Evolutionary conservation across 2,888 invertebrate genomes (phyloP).

Genomic region (Gryllus longicercus): DNA sequence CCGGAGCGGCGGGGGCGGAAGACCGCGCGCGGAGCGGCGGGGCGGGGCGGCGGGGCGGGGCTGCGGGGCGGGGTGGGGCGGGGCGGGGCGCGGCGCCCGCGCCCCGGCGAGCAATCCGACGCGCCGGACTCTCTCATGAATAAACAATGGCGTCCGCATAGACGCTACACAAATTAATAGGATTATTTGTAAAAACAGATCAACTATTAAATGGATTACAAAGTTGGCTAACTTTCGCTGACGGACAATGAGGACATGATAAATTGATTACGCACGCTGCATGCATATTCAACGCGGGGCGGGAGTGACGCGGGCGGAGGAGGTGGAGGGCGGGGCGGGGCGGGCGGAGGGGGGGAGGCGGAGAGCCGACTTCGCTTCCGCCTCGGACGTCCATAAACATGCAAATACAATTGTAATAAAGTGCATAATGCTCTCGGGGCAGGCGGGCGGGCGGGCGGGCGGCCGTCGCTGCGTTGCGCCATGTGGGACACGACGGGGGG

Average conservation of each 20-base stretch:
- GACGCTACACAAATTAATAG: constrained; percentile 17
- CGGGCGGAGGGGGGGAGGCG: neutral
- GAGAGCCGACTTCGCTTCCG: neutral
- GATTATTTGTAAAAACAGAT: constrained; percentile 21
- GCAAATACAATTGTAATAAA: constrained; percentile 7
- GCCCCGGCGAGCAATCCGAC: too few relatives aligned
- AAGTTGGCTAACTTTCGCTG: constrained; percentile 23
- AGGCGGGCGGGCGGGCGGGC: neutral
- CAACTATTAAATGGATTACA: constrained; percentile 25
- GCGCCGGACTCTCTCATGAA: neutral
- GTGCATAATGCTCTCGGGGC: neutral
- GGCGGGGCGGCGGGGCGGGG: too few relatives aligned
- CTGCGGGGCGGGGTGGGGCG: too few relatives aligned
- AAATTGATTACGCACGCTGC: constrained; percentile 19
- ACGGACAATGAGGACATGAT: constrained; percentile 23
- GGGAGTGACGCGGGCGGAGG: neutral
- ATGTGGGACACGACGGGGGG: too few relatives aligned
- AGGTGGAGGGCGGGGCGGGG: neutral
- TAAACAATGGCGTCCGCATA: constrained; percentile 17
- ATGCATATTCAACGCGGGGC: constrained; percentile 8
- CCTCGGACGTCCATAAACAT: neutral
- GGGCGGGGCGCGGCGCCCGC: too few relatives aligned
- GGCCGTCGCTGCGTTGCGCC: neutral
- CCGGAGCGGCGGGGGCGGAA: too few relatives aligned
- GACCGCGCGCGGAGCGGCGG: too few relatives aligned